Conservation (phyloP, 1,140 invertebrate species). For the Dinoponera quadriceps region DNA sequence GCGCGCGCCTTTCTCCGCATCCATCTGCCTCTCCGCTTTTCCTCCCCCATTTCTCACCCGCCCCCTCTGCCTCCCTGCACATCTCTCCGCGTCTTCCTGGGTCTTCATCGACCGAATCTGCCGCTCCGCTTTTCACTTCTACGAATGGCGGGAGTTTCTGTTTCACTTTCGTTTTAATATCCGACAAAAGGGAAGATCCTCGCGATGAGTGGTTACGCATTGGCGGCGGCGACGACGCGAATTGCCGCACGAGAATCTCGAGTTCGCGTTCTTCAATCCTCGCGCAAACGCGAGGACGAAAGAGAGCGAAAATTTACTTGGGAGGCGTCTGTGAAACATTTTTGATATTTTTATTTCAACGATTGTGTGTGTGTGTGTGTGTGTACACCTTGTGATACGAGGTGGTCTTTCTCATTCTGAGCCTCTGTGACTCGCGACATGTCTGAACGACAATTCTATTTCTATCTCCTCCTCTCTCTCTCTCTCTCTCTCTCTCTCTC, state of each 20-base stretch:
- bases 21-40: conserved; percentile 68
- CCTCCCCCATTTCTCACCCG: conserved; percentile 60
- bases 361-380: too few relatives aligned
- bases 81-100: conserved; percentile 7
- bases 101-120: conserved; percentile 55
- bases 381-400: too few relatives aligned
- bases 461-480: not conserved
- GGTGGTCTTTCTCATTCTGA: too few relatives aligned
- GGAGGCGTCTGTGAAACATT: too few relatives aligned
- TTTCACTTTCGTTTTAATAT: conserved; percentile 81
- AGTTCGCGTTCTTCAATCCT: not conserved
- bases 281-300: too few relatives aligned
- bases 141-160: conserved; percentile 57
- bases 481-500: too few relatives aligned
- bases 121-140: conserved; percentile 60
- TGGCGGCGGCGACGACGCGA: not conserved
- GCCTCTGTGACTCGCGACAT: too few relatives aligned
- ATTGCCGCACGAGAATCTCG: conserved; percentile 9
- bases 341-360: too few relatives aligned
- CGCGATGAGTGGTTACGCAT: not conserved
- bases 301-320: not conserved
- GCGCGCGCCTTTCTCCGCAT: conserved; percentile 63
- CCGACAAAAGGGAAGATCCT: conserved; percentile 69
- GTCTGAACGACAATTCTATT: not conserved
- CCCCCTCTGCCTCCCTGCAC: conserved; percentile 36